Base-by-base conservation (phyloP, 2,888 invertebrate genomes). In the Morpho helenor region DNA sequence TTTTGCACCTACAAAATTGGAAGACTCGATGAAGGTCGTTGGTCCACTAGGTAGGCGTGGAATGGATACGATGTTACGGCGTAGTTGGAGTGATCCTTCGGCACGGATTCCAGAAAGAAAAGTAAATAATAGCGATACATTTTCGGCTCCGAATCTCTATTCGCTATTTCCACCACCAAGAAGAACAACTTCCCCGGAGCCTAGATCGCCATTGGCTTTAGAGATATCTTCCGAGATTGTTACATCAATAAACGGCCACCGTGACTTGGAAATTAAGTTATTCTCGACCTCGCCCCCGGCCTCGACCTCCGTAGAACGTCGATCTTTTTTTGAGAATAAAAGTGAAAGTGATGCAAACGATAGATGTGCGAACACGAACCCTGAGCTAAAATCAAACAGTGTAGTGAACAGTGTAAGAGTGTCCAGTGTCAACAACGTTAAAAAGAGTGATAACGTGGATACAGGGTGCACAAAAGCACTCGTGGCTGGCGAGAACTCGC, bases 211-310 rank as follows among this genome's bases (percentile, higher is more conserved):
- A 52, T 88, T 82, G 65, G 87, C 84, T 64, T 84, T 95, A 70
- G 94, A 95, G 79, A 95, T 95, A 60, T 94, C 95, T 42, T 95
- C 95, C 43, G 94, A 95, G 75, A 95, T 95, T 69, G 94, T 95
- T 66, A 95, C 95, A 39, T 95, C 95, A 49, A 92, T 93, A 68
- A 94, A 95, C 76, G 95, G 95, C 49, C 95, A 95, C 76, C 91
- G 95, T 62, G 95, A 95, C 82, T 85, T 95, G 76, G 95, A 95
- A 85, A 95, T 95, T 69, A 95, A 94, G 79, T 94, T 95, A 82
- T 95, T 94, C 83, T 94, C 94, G 68, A 92, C 93, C 70, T 91
- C 92, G 74, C 91, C 92, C 66, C 82, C 90, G 75, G 86, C 87
- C 68, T 78, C 84, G 68, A 83, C 80, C 78, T 75, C 80, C 73